Conservation (phyloP, 2,888 invertebrate genomes). For the Linnaemya tessellans region DNA sequence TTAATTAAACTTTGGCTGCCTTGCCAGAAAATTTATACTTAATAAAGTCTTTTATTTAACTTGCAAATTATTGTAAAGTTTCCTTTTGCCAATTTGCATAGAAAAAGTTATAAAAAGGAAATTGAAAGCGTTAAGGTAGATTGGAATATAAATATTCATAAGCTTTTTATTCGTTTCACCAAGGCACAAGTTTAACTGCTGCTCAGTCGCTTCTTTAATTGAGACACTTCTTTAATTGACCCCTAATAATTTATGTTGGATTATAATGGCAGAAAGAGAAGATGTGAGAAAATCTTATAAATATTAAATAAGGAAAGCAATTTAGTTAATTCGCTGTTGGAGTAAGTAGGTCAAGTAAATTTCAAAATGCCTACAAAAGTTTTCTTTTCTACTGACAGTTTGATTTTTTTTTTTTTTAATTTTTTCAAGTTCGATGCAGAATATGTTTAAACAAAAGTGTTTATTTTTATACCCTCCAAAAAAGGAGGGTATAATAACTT, state of each 20-base stretch:
- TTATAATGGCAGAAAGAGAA: neutral
- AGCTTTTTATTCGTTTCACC: neutral
- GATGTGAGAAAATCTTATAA: neutral
- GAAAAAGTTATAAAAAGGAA: neutral
- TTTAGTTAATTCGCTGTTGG: neutral
- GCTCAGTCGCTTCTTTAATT: slow-evolving; percentile 14
- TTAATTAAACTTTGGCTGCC: slow-evolving; percentile 51
- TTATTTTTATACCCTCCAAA: no score
- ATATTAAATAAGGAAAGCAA: neutral
- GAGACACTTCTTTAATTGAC: slow-evolving; percentile 36
- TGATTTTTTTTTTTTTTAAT: neutral
- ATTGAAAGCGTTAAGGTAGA: slow-evolving; percentile 18
- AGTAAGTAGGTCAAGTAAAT: neutral
- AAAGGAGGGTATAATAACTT: no score
- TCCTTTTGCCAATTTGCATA: slow-evolving; percentile 1
- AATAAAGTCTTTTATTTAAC: slow-evolving; percentile 31
- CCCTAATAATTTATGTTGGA: slow-evolving; percentile 12
- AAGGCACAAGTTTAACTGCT: slow-evolving; percentile 15
- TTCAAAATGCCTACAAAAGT: neutral
- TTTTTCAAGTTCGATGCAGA: neutral
- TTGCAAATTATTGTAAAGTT: slow-evolving; percentile 40
- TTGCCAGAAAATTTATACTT: slow-evolving; percentile 36
- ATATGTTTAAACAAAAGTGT: no score
- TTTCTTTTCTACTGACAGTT: no score
- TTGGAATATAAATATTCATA: slow-evolving; percentile 28